Percentiles rank a stretch among this genome's conserved stretches.
phyloP scores from a whole-genome alignment of 2,113 vertebrate species.

The Macrotis lagotis region DNA sequence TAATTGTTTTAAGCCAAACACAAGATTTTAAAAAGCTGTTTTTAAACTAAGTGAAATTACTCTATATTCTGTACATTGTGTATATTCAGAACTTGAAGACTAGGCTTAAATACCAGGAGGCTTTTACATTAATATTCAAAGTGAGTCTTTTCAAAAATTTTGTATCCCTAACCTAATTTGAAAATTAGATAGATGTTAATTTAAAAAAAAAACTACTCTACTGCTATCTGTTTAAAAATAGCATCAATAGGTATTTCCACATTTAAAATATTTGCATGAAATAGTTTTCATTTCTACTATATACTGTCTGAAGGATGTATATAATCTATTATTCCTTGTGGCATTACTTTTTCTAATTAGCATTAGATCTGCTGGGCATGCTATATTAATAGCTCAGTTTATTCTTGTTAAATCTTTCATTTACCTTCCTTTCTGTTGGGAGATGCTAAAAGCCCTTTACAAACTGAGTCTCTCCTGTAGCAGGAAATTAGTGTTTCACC shows the following conservation, averaged over 20 bases:
- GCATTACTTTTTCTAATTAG: slow-evolving; percentile 69
- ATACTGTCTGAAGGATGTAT: slow-evolving; percentile 50
- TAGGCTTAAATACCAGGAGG: slow-evolving; percentile 7
- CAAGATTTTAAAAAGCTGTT: slow-evolving; percentile 32
- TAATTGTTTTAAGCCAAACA: slow-evolving; percentile 13
- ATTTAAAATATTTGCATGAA: slow-evolving; percentile 51
- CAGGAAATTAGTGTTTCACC: slow-evolving; percentile 69
- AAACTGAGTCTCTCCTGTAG: slow-evolving; percentile 58
- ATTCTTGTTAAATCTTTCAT: slow-evolving; percentile 71
- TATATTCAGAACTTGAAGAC: slow-evolving; percentile 26
- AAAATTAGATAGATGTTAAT: slow-evolving; percentile 48
- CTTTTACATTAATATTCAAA: slow-evolving; percentile 41
- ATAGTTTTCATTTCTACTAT: slow-evolving; percentile 48
- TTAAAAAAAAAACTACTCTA: slow-evolving; percentile 17
- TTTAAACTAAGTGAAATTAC: slow-evolving; percentile 28
- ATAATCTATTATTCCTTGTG: slow-evolving; percentile 56
- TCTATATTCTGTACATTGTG: slow-evolving; percentile 27
- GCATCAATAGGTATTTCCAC: slow-evolving; percentile 37
- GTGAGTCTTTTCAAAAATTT: slow-evolving; percentile 55
- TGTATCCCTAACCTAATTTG: slow-evolving; percentile 37
- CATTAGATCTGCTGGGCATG: slow-evolving; percentile 59
- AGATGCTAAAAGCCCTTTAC: slow-evolving; percentile 61
- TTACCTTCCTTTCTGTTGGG: slow-evolving; percentile 64
- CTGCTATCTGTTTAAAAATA: slow-evolving; percentile 28
- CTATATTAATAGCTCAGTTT: slow-evolving; percentile 62